Conservation (phyloP, 2,797 vertebrate genomes). For the Scarus forsteni region DNA sequence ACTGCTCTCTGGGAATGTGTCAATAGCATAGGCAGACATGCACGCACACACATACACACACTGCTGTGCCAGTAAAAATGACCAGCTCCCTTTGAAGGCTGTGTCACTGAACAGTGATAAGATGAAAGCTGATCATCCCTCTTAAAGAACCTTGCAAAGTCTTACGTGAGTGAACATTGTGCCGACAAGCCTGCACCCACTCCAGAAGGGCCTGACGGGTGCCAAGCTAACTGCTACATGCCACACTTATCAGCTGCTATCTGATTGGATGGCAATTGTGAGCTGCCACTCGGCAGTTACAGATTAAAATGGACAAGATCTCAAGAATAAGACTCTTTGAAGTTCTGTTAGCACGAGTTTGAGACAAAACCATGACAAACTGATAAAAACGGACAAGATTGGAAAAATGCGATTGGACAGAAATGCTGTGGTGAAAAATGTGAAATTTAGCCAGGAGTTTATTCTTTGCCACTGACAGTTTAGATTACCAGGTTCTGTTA, state of each 20-base stretch:
- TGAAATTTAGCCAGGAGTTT: too few relatives aligned
- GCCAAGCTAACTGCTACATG: slow-evolving; percentile 73
- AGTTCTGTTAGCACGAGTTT: slow-evolving; percentile 37
- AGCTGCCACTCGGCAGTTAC: slow-evolving; percentile 58
- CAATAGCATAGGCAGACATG: slow-evolving; percentile 79
- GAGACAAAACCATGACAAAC: slow-evolving; percentile 17
- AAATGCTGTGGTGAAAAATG: too few relatives aligned
- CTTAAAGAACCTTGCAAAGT: slow-evolving; percentile 52
- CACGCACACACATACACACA: slow-evolving; percentile 31
- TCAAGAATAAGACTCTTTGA: slow-evolving; percentile 57
- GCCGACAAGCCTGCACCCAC: slow-evolving; percentile 46
- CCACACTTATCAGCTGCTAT: slow-evolving; percentile 73
- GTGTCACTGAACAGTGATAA: slow-evolving; percentile 80
- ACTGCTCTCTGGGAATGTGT: slow-evolving; percentile 83
- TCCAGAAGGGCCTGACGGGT: slow-evolving; percentile 40
- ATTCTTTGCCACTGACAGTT: too few relatives aligned
- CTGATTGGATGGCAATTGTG: slow-evolving; percentile 64
- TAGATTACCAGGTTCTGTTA: too few relatives aligned
- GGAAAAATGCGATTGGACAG: slow-evolving; percentile 15
- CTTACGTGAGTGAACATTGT: slow-evolving; percentile 36
- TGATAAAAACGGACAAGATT: slow-evolving; percentile 23
- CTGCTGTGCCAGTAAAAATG: slow-evolving; percentile 76
- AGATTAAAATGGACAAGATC: slow-evolving; percentile 61
- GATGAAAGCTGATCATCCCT: slow-evolving; percentile 72
- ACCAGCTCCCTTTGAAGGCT: slow-evolving; percentile 81